A percentile compares a stretch with the other conserved stretches of the same genome.
Conservation (phyloP, 2,888 invertebrate species). For the Scaptomyza tumidula region DNA sequence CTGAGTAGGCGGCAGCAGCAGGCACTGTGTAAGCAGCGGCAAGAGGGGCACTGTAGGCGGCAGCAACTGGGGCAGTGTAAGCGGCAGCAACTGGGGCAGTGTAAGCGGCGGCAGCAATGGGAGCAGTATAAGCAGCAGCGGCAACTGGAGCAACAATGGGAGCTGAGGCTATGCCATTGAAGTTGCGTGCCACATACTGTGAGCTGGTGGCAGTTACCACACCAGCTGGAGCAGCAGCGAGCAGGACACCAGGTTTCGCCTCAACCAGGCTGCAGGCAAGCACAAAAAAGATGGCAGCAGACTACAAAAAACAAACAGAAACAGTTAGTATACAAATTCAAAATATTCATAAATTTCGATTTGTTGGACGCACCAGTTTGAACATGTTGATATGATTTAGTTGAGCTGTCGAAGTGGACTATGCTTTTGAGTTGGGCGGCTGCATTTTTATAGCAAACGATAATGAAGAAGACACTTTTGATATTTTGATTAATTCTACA, state of each 20-base stretch:
- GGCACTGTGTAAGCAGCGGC: constrained; percentile 68
- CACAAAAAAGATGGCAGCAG: constrained; percentile 83
- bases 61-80: constrained; percentile 70
- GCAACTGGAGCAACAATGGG: constrained; percentile 68
- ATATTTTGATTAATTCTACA: constrained; percentile 41
- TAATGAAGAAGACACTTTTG: constrained; percentile 9
- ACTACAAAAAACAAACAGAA: constrained; percentile 47
- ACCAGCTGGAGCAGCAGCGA: constrained; percentile 79
- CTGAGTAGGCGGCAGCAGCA: constrained; percentile 60
- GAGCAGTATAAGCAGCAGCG: constrained; percentile 66
- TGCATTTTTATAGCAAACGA: constrained; percentile 73
- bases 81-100: constrained; percentile 63
- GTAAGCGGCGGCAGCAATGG: constrained; percentile 74
- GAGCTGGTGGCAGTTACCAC: constrained; percentile 86
- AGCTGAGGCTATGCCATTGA: constrained; percentile 86
- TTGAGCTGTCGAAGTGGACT: constrained; percentile 69
- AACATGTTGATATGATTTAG: constrained; percentile 73
- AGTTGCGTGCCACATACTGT: constrained; percentile 87
- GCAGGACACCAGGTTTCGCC: constrained; percentile 84
- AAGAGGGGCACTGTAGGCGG: constrained; percentile 62
- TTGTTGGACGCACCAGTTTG: constrained; percentile 68
- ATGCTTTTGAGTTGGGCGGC: constrained; percentile 28
- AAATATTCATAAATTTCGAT: neutral
- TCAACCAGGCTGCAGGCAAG: constrained; percentile 85
- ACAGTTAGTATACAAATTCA: constrained; percentile 4